Evolutionary conservation across 2,113 vertebrate species (phyloP).

Genomic region (Passer domesticus): DNA sequence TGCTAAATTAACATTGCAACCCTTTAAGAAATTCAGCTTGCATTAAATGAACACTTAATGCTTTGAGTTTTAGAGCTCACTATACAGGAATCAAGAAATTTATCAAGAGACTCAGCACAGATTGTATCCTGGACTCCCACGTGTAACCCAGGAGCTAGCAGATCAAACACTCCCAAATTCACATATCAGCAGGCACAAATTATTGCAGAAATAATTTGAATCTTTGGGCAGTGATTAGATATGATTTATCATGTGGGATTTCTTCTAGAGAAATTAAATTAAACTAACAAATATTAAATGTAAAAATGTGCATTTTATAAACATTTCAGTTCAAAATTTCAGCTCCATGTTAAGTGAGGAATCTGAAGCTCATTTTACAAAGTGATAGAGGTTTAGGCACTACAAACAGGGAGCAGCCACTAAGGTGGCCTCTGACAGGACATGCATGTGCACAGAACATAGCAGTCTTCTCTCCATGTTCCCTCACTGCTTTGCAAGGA

Average conservation of each 20-base stretch:
- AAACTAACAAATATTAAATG: not conserved
- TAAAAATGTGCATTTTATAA: not conserved
- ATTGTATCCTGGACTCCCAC: rapidly evolving
- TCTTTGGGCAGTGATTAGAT: not conserved
- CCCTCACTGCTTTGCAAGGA: not conserved
- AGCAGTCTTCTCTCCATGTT: not conserved
- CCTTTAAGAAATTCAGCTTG: not conserved
- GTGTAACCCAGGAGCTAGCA: not conserved
- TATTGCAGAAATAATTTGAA: not conserved
- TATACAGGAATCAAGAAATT: not conserved
- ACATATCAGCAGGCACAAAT: not conserved
- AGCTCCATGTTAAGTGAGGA: not conserved
- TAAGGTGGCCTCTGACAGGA: not conserved
- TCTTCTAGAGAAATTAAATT: not conserved
- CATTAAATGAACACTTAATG: not conserved
- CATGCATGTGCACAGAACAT: rapidly evolving
- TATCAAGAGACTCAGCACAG: not conserved
- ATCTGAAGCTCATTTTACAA: not conserved
- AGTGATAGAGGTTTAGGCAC: not conserved
- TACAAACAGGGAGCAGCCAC: not conserved
- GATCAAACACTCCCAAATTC: not conserved
- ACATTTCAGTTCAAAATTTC: not conserved
- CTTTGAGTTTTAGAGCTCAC: not conserved
- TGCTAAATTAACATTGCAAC: not conserved
- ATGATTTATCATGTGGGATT: not conserved